Base-by-base conservation (phyloP, 35 echinoderm and acorn worm genomes). In the Anneissia japonica region DNA sequence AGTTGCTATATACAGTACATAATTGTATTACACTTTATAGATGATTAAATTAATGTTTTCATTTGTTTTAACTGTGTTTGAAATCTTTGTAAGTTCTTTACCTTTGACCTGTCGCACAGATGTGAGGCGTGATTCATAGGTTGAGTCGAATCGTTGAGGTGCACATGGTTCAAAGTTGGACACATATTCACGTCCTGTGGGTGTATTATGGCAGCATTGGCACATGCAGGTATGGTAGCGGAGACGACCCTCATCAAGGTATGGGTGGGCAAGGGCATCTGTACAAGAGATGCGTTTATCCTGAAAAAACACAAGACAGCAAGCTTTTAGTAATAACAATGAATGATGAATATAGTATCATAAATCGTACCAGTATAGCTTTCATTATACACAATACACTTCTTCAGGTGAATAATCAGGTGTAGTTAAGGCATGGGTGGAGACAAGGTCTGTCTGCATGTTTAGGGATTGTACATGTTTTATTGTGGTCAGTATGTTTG, bases 201-300 rank as follows among this genome's bases (percentile, higher is more conserved):
- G 80, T 28, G 96, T 99, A 76, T 99, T 99, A 38, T 94, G 86
- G 84, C 96, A 99, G 43, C 96, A 99, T 17, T 90, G 81, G 56
- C 96, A 99, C 96, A 99, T 99, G 77, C 96, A 99, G 0, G 96
- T 99, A 46, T 99, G 96, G 78, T 99, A 99, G 32, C 96, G 89
- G 78, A 99, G 86, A 84, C 96, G 80, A 1, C 96, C 96, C 82
- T 99, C 96, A 55, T 99, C 96, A 17, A 99, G 86, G 84, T 99
- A 99, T 56, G 96, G 96, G 84, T 99, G 96, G 34, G 96, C 92
- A 45, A 99, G 86, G 82, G 96, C 96, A 64, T 99, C 96, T 31
- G 90, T 94, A 82, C 96, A 99, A 30, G 92, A 91, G 43, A 99
- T 99, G 31, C 96, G 84, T 79, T 99, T 99, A 79, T 99, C 96